These are phyloP conservation scores for Ariopsis seemanni DNA, from an alignment of 2,113 vertebrate species.

Conservation along the genomic window DNA sequence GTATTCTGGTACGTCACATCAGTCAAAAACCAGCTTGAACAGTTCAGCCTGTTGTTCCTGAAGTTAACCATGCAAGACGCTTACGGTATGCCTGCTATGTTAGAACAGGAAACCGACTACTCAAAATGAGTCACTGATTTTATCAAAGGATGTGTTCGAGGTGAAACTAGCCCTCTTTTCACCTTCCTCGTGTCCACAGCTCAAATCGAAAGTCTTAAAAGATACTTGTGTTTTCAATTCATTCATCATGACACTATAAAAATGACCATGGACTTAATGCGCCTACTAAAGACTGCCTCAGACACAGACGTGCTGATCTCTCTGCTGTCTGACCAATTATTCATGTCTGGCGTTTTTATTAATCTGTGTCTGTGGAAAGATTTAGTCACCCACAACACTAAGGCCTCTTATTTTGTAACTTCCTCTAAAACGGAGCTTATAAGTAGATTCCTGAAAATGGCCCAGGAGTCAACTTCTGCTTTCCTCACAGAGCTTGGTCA, in stretches of 20 bases:
- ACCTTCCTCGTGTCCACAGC: conserved; percentile 3
- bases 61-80: neutral
- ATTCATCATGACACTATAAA: neutral
- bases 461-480: conserved; percentile 6
- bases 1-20: neutral
- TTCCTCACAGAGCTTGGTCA: conserved; percentile 1
- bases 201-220: neutral
- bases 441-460: conserved; percentile 33
- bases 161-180: neutral
- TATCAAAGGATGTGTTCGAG: neutral
- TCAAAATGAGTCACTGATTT: neutral
- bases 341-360: conserved; percentile 21
- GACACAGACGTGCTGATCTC: neutral
- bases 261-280: neutral
- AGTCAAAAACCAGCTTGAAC: neutral
- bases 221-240: too few species aligned
- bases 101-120: neutral
- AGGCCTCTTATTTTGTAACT: conserved; percentile 17
- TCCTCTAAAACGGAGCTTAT: conserved; percentile 35
- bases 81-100: neutral
- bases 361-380: conserved; percentile 14
- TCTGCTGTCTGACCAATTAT: conserved; percentile 4
- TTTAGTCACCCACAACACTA: conserved; percentile 18
- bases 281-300: neutral
- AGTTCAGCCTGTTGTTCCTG: neutral